Conservation (phyloP, 2,888 invertebrate genomes). For the Tetragnatha montana region DNA sequence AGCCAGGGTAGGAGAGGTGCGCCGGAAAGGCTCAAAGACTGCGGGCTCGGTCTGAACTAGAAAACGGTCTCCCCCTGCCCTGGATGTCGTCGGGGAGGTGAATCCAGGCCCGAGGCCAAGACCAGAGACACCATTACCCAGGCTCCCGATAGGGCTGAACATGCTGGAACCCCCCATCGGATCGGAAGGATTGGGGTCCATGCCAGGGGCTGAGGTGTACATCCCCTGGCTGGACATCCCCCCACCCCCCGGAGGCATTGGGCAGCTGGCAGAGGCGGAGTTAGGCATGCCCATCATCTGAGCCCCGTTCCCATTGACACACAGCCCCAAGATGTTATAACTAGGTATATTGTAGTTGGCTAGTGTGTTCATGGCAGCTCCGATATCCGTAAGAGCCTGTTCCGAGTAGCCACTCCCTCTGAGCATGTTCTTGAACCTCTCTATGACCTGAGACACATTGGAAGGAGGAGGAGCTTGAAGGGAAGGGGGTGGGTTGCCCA, state of each 20-base stretch:
- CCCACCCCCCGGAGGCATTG: constrained; percentile 55
- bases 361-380: constrained; percentile 91
- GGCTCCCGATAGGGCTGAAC: constrained; percentile 74
- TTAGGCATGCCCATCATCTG: constrained; percentile 60
- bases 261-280: constrained; percentile 56
- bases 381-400: constrained; percentile 90
- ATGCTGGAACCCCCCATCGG: constrained; percentile 72
- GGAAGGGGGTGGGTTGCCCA: constrained; percentile 82
- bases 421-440: constrained; percentile 90
- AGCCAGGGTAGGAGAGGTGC: constrained; percentile 73
- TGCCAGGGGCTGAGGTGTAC: constrained; percentile 53
- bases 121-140: constrained; percentile 69
- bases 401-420: constrained; percentile 93
- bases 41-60: constrained; percentile 67
- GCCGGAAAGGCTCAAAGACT: constrained; percentile 72
- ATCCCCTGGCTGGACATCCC: constrained; percentile 63
- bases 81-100: constrained; percentile 71
- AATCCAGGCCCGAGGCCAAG: constrained; percentile 63
- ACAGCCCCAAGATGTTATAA: constrained; percentile 84
- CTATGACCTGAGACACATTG: constrained; percentile 86
- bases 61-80: constrained; percentile 69
- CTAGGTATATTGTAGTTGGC: constrained; percentile 91
- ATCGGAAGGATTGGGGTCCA: constrained; percentile 43
- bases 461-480: constrained; percentile 81
- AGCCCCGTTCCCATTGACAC: constrained; percentile 64